Base-by-base conservation (phyloP, 2,888 invertebrate genomes). In the Stegophylla sp. region DNA sequence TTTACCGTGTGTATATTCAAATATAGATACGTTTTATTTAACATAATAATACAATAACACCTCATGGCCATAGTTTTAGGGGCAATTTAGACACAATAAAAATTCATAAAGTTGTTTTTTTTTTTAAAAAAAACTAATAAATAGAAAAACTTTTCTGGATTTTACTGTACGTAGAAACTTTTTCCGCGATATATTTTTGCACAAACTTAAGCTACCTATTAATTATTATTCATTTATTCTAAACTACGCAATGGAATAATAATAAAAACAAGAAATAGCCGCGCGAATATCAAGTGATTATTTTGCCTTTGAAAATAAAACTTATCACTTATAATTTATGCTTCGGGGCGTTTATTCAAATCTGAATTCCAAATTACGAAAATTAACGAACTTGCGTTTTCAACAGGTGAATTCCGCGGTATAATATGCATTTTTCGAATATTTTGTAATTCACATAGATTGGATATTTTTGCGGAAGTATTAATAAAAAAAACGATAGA, bases 151-250 rank as follows among this genome's bases (percentile, higher is more conserved):
- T 59, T 72, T 71, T 59, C 43, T 43, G 67, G 48, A 51, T 28
- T 34, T 51, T 28, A n/a, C 3, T 53, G 15, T 34, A 13, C 3
- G 7, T 5, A 7, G 3, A 48, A 26, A 69, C 51, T 34, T n/a
- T 71, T 71, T 69, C 51, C 51, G 34, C 20, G 51, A 20, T 34
- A 53, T 53, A 34, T 34, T 51, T 51, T 28, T 71, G 51, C n/a
- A 34, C n/a, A 28, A 34, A 53, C 15, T 51, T 13, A 53, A 71
- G 28, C 53, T 51, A 20, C 45, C 20, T 56, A 20, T 56, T 72
- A 72, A 72, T 72, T 73, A 13, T 73, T 59, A 73, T 73, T 59
- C 59, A 61, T 73, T 73, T 73, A 61, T 61, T 61, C 61, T 28
- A n/a, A 28, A n/a, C 64, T 41, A n/a, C 4, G 26, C 51, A 12